Evolutionary conservation across 2,113 vertebrate genomes (phyloP).

Genomic region (Panthera leo): DNA sequence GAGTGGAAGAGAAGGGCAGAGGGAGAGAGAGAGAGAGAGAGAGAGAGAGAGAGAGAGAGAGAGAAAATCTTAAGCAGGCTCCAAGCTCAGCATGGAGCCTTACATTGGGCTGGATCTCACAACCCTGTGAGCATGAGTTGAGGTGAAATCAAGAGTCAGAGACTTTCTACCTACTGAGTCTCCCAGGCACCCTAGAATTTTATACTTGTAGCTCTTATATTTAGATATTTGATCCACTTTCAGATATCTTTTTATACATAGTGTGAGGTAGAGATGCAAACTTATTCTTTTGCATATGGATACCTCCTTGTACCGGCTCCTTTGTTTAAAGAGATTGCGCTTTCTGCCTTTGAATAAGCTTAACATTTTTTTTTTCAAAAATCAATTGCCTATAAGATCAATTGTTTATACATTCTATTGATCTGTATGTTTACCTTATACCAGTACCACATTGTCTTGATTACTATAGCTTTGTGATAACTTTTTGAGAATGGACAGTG

Average conservation of each 20-base stretch:
- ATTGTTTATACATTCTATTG: not conserved
- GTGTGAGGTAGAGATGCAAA: not conserved
- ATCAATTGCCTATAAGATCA: not conserved
- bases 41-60: too few relatives aligned
- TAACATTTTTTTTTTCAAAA: not conserved
- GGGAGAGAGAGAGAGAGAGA: too few relatives aligned
- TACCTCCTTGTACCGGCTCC: not conserved
- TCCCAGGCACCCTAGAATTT: not conserved
- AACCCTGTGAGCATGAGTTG: too few relatives aligned
- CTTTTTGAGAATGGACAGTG: not conserved
- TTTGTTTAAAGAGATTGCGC: not conserved
- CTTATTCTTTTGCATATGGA: not conserved
- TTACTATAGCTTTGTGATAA: not conserved
- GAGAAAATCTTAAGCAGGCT: too few relatives aligned
- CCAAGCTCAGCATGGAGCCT: too few relatives aligned
- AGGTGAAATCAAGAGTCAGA: too few relatives aligned
- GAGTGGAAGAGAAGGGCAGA: too few relatives aligned
- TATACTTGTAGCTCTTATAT: not conserved
- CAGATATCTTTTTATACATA: not conserved
- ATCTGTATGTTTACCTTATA: not conserved
- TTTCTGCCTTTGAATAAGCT: not conserved
- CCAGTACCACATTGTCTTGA: not conserved
- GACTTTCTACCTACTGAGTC: too few relatives aligned
- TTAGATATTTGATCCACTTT: not conserved
- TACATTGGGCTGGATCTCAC: too few relatives aligned